Evolutionary conservation across 2,888 invertebrate genomes (phyloP), one percentile per base, ranked within the genome.

Genomic region (Apamea crenata): DNA sequence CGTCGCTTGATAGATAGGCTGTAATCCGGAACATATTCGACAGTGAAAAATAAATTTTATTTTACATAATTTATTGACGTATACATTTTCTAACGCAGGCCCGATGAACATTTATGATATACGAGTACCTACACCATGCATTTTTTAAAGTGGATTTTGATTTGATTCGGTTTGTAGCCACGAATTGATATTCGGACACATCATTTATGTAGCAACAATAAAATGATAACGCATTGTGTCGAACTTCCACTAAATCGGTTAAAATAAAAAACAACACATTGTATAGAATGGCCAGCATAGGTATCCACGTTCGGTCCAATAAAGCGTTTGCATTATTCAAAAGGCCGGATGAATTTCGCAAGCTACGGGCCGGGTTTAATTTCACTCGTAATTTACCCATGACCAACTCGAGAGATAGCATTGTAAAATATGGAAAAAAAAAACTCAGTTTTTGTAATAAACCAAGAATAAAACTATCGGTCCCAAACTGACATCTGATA

Each of bases 261-360:
- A 72, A 90, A 91, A 91, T 91, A 92, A 91, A 91, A 94, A 92
- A 92, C 91, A 92, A 92, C 91, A 91, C 87, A 77, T 78, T 76
- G 80, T 75, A 83, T 80, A 82, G 88, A 89, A 93, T 92, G 90
- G 65, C 91, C 89, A 91, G 91, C 90, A 91, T 90, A 89, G 82
- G 83, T 86, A 83, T 92, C 90, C 91, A 90, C 93, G 91, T 93
- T 92, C 92, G 87, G 89, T 92, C 91, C 94, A 95, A 96, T 95
- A 95, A 94, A 94, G 93, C 92, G 91, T 94, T 94, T 96, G 94
- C 95, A 96, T 96, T 95, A 96, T 96, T 96, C 95, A 96, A 95
- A 95, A 95, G 94, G 92, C 92, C 91, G 93, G 93, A 94, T 94
- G 94, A 94, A 94, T 94, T 94, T 94, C 92, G 94, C 92, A 93